Percentiles rank a stretch among this genome's conserved stretches.
Evolutionary conservation across 2,888 invertebrate genomes (phyloP).

Genomic region (Coleophora flavipennella): DNA sequence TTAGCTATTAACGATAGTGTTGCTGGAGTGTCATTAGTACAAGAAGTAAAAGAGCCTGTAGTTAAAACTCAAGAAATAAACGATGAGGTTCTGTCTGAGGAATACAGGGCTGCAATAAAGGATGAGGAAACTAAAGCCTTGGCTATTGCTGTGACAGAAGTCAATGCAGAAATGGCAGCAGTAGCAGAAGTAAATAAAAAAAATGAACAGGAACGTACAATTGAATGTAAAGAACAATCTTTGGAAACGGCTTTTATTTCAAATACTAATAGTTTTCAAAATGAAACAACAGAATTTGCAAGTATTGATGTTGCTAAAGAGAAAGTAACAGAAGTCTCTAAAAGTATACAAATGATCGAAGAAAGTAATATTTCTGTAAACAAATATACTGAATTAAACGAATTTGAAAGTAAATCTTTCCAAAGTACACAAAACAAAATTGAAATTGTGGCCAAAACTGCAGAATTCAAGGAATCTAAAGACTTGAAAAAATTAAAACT

Average conservation of each 20-base stretch:
- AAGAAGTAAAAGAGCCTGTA: too few species aligned
- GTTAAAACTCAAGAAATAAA: too few species aligned
- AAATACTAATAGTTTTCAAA: not conserved
- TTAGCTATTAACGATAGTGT: not conserved
- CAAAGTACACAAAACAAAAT: not conserved
- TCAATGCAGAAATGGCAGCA: slow-evolving; percentile 2
- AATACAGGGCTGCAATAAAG: slow-evolving; percentile 2
- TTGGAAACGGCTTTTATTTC: too few species aligned
- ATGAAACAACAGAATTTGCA: slow-evolving; percentile 4
- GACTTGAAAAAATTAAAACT: slow-evolving; percentile 11
- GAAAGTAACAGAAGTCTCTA: slow-evolving; percentile 13
- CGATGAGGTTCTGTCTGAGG: slow-evolving; percentile 7
- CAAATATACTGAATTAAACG: not conserved
- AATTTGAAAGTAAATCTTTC: not conserved
- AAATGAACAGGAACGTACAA: not conserved
- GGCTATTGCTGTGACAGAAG: not conserved
- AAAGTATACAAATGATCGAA: not conserved
- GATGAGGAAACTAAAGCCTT: not conserved
- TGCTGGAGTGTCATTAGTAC: not conserved
- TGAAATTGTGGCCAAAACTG: not conserved
- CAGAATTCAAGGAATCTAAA: not conserved
- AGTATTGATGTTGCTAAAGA: slow-evolving; percentile 9
- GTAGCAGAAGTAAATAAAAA: not conserved
- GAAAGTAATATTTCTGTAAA: not conserved
- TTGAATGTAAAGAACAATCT: not conserved